Evolutionary conservation across 2,888 invertebrate species (phyloP), one percentile per base, ranked within the genome.

Genomic region (Polyommatus icarus): DNA sequence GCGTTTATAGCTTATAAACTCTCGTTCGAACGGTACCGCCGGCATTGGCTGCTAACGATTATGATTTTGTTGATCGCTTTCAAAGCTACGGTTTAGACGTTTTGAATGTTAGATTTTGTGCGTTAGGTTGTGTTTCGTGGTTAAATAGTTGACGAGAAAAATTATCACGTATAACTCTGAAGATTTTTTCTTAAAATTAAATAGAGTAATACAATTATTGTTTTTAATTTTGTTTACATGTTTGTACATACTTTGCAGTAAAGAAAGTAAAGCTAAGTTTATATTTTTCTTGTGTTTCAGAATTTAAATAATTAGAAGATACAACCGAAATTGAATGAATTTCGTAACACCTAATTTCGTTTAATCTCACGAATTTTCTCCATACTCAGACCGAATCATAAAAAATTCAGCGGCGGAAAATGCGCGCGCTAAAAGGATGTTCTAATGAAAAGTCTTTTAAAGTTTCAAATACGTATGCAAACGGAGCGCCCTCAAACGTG

Each of bases 1-100:
- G 86, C 93, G 89, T 91, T 92, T 92, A 93, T 92, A 90, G 93
- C 90, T 89, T 91, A 89, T 93, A 93, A 93, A 93, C 87, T 91
- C 92, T 92, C 88, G 90, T 93, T 92, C 85, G 86, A 84, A 87
- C 87, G 87, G 88, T 87, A 87, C 88, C 88, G 90, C 90, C 91
- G 90, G 91, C 91, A 93, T 90, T 88, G 91, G 82, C 86, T 85
- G 89, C 88, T 91, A 91, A 89, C 88, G 87, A 90, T 91, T 92
- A 92, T 92, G 90, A 92, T 90, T 88, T 88, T 84, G 84, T 87
- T 86, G 88, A 75, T 50, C 75, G 75, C 18, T 75, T 75, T 54
- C 29, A 88, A 86, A 77, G 78, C 72, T 61, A 59, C 84, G 85
- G 85, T 85, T 85, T 86, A 88, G 88, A 89, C 24, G 15, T 54